These are phyloP conservation scores for Atherinosoma microstoma DNA, from an alignment of 2,797 vertebrate species.

Conservation along the genomic window DNA sequence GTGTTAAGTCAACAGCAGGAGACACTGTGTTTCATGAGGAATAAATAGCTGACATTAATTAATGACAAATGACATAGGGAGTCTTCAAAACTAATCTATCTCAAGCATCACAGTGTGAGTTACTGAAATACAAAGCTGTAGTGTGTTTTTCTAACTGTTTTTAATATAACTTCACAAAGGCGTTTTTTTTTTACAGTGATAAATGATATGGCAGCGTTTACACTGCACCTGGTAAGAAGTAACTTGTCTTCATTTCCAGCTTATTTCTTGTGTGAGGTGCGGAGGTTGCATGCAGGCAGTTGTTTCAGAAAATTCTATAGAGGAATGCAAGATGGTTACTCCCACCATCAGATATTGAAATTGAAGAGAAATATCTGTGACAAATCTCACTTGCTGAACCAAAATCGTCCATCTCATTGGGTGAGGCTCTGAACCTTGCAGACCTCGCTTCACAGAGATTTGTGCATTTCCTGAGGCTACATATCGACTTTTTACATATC, in stretches of 20 bases:
- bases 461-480: conserved; percentile 68
- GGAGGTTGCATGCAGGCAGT: conserved; percentile 32
- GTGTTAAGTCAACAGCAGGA: conserved; percentile 51
- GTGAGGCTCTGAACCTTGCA: conserved; percentile 66
- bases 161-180: conserved; percentile 23
- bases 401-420: conserved; percentile 64
- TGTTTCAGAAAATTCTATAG: conserved; percentile 36
- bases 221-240: conserved; percentile 7
- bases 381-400: conserved; percentile 62
- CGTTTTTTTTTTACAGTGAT: neutral
- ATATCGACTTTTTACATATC: conserved; percentile 56
- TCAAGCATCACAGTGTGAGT: conserved; percentile 22
- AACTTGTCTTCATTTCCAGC: conserved; percentile 23
- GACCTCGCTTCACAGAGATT: conserved; percentile 66
- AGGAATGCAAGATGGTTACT: conserved; percentile 43
- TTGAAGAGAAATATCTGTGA: conserved; percentile 59
- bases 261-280: conserved; percentile 31
- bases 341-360: conserved; percentile 46
- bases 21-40: conserved; percentile 33
- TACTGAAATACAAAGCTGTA: conserved; percentile 3
- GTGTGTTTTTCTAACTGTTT: conserved; percentile 15
- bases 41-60: conserved; percentile 57
- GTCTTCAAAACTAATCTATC: conserved; percentile 38
- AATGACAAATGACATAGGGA: conserved; percentile 46
- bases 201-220: conserved; percentile 10